phyloP scores from a whole-genome alignment of 2,113 vertebrate genomes.

The Rana temporaria region DNA sequence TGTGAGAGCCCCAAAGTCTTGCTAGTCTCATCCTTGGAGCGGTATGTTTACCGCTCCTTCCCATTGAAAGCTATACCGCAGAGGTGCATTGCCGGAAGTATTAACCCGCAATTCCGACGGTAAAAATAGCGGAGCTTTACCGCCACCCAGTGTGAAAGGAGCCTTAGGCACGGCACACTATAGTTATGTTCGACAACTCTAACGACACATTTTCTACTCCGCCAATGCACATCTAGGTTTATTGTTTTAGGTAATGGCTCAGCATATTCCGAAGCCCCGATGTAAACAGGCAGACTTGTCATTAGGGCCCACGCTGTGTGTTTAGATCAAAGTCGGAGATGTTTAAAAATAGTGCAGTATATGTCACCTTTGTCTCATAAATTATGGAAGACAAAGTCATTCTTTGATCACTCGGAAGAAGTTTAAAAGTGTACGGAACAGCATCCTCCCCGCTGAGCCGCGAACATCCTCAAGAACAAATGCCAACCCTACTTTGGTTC shows the following conservation, averaged over 20 bases:
- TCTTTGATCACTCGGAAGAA: constrained; percentile 40
- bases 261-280: background rate
- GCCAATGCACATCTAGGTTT: background rate
- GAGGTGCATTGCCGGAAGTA: no score
- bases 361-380: constrained; percentile 37
- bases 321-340: constrained; percentile 27
- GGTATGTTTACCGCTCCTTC: no score
- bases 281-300: constrained; percentile 7
- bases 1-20: no score
- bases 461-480: constrained; percentile 18
- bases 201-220: no score
- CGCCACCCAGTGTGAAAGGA: no score
- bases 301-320: background rate
- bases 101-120: no score
- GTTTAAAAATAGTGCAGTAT: constrained; percentile 29
- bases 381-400: constrained; percentile 37
- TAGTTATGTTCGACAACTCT: no score
- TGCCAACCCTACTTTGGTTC: background rate
- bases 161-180: no score
- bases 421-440: constrained; percentile 25
- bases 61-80: no score
- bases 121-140: no score
- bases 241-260: constrained; percentile 10
- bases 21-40: no score
- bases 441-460: constrained; percentile 27